phyloP scores from a whole-genome alignment of 2,888 invertebrate species.

The Uropetala carovei region DNA sequence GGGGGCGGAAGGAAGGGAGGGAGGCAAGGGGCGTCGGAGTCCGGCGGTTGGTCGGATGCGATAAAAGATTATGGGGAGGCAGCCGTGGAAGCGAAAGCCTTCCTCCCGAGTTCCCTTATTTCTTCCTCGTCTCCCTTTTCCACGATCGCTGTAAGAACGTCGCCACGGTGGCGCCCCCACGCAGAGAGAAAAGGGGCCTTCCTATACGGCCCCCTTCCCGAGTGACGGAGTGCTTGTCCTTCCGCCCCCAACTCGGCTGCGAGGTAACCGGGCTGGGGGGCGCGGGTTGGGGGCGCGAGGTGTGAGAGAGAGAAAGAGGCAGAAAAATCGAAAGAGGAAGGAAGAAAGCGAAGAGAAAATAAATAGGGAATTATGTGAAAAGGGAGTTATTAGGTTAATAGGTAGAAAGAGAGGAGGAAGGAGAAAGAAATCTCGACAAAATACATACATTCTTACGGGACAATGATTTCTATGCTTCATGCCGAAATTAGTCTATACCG shows the following conservation, averaged over 20 bases:
- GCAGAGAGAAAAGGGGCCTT: not conserved
- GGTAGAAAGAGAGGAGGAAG: too few relatives aligned
- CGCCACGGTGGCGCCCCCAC: constrained; percentile 18
- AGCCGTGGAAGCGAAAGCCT: not conserved
- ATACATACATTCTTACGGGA: too few relatives aligned
- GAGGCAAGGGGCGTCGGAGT: not conserved
- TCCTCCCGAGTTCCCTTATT: not conserved
- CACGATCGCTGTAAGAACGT: not conserved
- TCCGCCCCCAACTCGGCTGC: too few relatives aligned
- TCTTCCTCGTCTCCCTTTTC: not conserved
- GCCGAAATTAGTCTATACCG: too few relatives aligned
- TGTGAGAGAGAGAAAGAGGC: too few relatives aligned
- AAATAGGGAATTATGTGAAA: not conserved
- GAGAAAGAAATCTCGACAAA: too few relatives aligned
- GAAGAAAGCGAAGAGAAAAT: not conserved
- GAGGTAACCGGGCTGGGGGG: not conserved
- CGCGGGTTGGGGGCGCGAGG: too few relatives aligned
- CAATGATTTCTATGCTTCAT: too few relatives aligned
- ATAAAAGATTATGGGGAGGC: constrained; percentile 31
- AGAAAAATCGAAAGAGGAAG: not conserved
- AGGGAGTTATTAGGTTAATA: too few relatives aligned
- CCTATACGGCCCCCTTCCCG: not conserved
- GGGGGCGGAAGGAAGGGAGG: not conserved
- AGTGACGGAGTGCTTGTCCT: too few relatives aligned
- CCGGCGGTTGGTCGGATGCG: constrained; percentile 19